Conservation (phyloP, 2,113 vertebrate species). For the Sebastes schlegelii region DNA sequence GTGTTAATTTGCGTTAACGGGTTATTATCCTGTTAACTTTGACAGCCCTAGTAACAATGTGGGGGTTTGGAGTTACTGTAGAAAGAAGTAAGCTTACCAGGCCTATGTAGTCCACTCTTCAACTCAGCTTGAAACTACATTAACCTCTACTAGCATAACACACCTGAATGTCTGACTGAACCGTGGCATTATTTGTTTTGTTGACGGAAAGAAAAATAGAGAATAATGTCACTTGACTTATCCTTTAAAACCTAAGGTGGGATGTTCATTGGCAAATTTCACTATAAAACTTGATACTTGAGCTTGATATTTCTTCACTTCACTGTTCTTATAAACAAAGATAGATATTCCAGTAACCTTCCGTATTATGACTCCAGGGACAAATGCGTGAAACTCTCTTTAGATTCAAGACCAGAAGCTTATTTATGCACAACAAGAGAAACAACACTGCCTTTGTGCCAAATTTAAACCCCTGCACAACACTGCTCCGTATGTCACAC, state of each 20-base stretch:
- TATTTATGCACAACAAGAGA: not conserved
- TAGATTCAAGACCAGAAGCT: not conserved
- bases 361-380: constrained; percentile 3
- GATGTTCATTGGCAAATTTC: not conserved
- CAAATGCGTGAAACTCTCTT: not conserved
- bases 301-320: not conserved
- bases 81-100: not conserved
- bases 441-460: not conserved
- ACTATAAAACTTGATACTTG: not conserved
- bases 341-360: not conserved
- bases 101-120: not conserved
- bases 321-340: not conserved
- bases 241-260: not conserved
- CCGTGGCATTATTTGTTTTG: not conserved
- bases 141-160: not conserved
- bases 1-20: too few species aligned
- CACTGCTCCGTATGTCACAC: not conserved
- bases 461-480: not conserved
- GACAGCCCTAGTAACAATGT: too few species aligned
- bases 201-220: not conserved
- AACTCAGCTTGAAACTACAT: not conserved
- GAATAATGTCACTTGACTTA: not conserved
- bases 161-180: not conserved
- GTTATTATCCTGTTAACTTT: too few species aligned
- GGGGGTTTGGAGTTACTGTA: not conserved